Base-by-base conservation (phyloP, 2,113 vertebrate species). In the Hylia prasina region DNA sequence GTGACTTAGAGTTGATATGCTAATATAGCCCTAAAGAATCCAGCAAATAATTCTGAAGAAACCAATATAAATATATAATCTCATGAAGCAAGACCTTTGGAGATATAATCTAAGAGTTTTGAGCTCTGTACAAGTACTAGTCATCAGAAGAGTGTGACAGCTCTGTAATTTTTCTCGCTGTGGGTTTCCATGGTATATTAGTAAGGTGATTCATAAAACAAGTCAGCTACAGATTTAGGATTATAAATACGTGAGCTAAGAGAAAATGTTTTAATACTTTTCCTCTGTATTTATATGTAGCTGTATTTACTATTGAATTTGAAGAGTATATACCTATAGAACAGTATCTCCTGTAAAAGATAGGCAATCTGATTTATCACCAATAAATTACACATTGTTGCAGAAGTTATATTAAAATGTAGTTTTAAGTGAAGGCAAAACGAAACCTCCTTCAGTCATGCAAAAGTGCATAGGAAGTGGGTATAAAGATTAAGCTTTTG, bases 101-200 rank as follows among this genome's bases (percentile, higher is more conserved):
- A 96, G 80, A 75, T 81, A 37, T 61, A 64, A 69, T 83, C 45
- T 76, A 31, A 65, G 73, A 93, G 48, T 92, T 92, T 69, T 86
- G 78, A 93, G 86, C 66, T 75, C 64, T 76, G 14, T 90, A 78
- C 77, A 51, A 75, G 66, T 57, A 78, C 58, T 82, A 79, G 71
- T 94, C 33, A 64, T 66, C 57, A 77, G 42, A 95, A 72, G 57
- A 91, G 28, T 53, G 53, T 91, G 87, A 79, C 65, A 72, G 53
- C 15, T 94, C 50, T 90, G 42, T 87, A 93, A 76, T 96, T 95
- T 89, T 94, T 65, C 54, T 70, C 45, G 61, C 82, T 94, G 28
- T 90, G 60, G 28, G 45, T 76, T 94, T 80, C 65, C 15, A 4
- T 3, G 9, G 27, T 9, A 6, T 76, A 66, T 91, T 56, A 47